phyloP scores from a whole-genome alignment of 2,113 vertebrate genomes.

The Saccopteryx leptura region DNA sequence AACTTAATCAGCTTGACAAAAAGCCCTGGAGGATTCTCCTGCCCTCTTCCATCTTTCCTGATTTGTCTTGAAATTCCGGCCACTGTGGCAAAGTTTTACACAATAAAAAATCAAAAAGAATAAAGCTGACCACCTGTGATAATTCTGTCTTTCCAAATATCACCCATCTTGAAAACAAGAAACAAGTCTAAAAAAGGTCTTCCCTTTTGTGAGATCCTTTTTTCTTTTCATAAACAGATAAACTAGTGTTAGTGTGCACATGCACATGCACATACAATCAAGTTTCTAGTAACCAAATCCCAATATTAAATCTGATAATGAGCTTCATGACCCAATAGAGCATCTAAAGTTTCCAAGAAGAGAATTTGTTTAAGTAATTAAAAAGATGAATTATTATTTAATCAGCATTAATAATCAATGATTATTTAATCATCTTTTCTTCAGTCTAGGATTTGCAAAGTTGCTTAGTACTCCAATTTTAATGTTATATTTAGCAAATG shows the following conservation, averaged over 20 bases:
- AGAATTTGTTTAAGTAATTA: conserved; percentile 94
- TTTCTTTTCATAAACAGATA: neutral
- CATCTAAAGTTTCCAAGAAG: conserved; percentile 90
- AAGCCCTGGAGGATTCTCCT: neutral
- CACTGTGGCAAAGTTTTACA: neutral
- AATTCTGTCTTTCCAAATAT: neutral
- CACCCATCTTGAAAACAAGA: neutral
- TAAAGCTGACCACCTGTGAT: neutral
- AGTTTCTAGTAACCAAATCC: conserved; percentile 89
- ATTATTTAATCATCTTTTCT: too few relatives aligned
- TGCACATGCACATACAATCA: neutral
- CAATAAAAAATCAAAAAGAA: conserved; percentile 18
- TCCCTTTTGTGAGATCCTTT: neutral
- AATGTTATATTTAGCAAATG: conserved; percentile 93
- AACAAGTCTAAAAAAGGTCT: neutral
- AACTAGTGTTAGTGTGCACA: rapidly evolving
- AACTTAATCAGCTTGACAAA: neutral
- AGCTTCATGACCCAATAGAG: conserved; percentile 92
- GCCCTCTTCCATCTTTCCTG: neutral
- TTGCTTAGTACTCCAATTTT: conserved; percentile 91
- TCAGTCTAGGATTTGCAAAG: conserved; percentile 91
- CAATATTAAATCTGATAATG: conserved; percentile 88
- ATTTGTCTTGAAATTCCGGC: neutral
- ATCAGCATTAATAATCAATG: too few relatives aligned
- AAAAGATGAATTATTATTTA: conserved; percentile 93